phyloP scores from a whole-genome alignment of 1,140 invertebrate species.

The Zophobas atratus region DNA sequence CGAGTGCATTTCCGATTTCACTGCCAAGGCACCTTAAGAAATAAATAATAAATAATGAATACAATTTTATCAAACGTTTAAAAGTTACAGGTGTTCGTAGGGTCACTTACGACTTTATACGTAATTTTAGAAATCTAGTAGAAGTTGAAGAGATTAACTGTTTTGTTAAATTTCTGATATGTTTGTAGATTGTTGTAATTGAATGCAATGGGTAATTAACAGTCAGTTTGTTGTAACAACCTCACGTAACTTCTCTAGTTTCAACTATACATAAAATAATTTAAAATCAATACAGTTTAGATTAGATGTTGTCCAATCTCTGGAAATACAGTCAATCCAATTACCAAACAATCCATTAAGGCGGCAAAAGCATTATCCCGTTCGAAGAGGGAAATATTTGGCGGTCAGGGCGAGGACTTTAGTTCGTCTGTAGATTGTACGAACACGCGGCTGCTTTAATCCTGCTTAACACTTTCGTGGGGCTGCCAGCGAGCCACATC shows the following conservation, averaged over 20 bases:
- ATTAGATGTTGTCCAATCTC: conserved; percentile 7
- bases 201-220: too few species aligned
- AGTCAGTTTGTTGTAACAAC: too few species aligned
- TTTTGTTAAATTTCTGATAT: too few species aligned
- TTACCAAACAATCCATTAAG: conserved; percentile 45
- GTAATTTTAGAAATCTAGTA: too few species aligned
- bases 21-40: too few species aligned
- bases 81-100: too few species aligned
- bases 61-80: too few species aligned
- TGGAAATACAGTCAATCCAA: conserved; percentile 42
- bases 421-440: conserved; percentile 32
- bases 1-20: too few species aligned
- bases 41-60: too few species aligned
- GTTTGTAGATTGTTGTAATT: too few species aligned
- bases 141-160: too few species aligned
- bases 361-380: conserved; percentile 31
- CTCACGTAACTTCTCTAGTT: neutral
- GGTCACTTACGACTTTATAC: too few species aligned
- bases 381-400: conserved; percentile 42
- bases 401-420: conserved; percentile 42
- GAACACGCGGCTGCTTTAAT: conserved; percentile 35
- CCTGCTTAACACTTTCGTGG: conserved; percentile 47
- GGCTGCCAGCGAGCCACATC: conserved; percentile 37
- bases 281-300: conserved; percentile 19
- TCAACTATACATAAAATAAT: neutral